A percentile compares a stretch with the other conserved stretches of the same genome.
Evolutionary conservation across 2,888 invertebrate genomes (phyloP).

Genomic region (Nephrotoma appendiculata): DNA sequence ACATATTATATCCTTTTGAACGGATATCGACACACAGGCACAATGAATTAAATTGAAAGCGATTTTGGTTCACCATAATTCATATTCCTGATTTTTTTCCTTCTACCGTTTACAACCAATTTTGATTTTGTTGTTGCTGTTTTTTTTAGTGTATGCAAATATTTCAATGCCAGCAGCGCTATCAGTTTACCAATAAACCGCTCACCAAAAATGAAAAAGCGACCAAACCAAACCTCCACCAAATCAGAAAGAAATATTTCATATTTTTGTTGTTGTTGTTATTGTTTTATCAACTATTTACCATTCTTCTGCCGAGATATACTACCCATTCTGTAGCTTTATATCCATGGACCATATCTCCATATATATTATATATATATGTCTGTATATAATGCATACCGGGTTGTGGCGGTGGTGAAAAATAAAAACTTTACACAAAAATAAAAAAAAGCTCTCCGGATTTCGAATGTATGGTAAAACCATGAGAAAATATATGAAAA

Average conservation of each 20-base stretch:
- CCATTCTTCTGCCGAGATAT: not conserved
- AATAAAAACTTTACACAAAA: not conserved
- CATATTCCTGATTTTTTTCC: not conserved
- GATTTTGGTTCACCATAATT: not conserved
- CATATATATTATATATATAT: not conserved
- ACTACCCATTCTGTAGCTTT: not conserved
- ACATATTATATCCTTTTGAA: not conserved
- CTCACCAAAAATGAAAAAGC: not conserved
- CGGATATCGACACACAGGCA: not conserved
- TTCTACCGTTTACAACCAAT: not conserved
- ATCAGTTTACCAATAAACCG: not conserved
- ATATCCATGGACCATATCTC: not conserved
- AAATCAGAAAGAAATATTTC: not conserved
- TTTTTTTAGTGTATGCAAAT: not conserved
- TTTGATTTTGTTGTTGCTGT: not conserved
- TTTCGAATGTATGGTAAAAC: not conserved
- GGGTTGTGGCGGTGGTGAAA: not conserved
- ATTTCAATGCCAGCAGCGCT: not conserved
- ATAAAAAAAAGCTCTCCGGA: not conserved
- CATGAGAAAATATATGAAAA: not conserved
- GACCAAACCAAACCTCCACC: not conserved
- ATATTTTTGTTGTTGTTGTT: not conserved
- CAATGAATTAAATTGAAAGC: not conserved
- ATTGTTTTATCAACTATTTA: not conserved
- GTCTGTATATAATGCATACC: not conserved